Conservation (phyloP, 2,888 invertebrate species). For the Sinhomidia bicolor region DNA sequence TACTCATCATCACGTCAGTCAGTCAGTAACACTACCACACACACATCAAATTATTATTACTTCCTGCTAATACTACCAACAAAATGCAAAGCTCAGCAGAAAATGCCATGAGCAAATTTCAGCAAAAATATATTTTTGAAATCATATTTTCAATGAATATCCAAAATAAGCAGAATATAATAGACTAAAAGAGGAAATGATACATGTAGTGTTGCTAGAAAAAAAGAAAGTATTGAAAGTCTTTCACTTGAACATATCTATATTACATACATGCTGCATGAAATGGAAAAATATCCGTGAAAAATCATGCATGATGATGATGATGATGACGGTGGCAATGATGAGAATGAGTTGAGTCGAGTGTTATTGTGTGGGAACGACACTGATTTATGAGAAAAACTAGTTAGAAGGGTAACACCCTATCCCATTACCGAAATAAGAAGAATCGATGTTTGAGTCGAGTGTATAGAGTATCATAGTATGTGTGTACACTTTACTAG, state of each 20-base stretch:
- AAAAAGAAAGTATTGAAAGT: too few species aligned
- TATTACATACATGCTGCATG: background rate
- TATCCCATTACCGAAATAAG: constrained; percentile 77
- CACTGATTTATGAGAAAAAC: constrained; percentile 79
- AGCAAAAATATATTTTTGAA: background rate
- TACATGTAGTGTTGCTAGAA: background rate
- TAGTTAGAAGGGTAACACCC: constrained; percentile 77
- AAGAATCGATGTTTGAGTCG: constrained; percentile 43
- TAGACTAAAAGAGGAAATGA: background rate
- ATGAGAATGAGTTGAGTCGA: constrained; percentile 66
- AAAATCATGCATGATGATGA: constrained; percentile 57
- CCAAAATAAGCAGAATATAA: background rate
- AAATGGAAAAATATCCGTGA: constrained; percentile 12
- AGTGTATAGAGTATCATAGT: background rate
- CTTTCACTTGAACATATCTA: background rate
- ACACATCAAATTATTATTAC: constrained; percentile 12
- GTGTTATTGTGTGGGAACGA: constrained; percentile 77
- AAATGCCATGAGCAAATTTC: background rate
- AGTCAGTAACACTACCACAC: background rate
- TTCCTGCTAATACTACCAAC: background rate
- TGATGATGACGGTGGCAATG: constrained; percentile 59
- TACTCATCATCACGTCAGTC: constrained; percentile 37
- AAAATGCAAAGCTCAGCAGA: background rate
- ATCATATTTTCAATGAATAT: background rate
- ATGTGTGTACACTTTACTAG: constrained; percentile 53